phyloP scores from a whole-genome alignment of 2,888 invertebrate genomes.

The Tetramorium bicarinatum region DNA sequence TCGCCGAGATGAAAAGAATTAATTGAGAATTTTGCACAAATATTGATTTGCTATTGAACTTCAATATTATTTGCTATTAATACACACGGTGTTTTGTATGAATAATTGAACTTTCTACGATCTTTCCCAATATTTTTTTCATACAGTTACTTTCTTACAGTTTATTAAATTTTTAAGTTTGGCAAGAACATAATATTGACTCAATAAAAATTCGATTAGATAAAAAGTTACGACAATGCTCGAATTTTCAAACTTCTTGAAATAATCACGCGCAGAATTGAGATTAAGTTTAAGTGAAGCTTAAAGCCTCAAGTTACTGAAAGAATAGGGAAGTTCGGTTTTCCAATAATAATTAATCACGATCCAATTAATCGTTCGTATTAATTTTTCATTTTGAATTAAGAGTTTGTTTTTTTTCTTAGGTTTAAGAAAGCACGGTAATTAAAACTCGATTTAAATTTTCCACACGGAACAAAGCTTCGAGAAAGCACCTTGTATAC shows the following conservation, averaged over 20 bases:
- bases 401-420: background rate
- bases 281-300: background rate
- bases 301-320: background rate
- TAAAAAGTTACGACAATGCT: background rate
- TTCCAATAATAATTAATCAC: slow-evolving; percentile 1
- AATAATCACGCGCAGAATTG: background rate
- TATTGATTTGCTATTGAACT: background rate
- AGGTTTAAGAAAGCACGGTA: background rate
- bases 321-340: background rate
- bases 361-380: background rate
- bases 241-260: background rate
- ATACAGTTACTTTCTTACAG: background rate
- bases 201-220: background rate
- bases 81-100: too few species aligned
- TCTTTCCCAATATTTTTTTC: background rate
- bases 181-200: background rate
- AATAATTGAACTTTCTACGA: background rate
- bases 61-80: background rate
- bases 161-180: background rate
- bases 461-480: background rate
- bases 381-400: background rate
- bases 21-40: background rate
- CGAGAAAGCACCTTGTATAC: background rate
- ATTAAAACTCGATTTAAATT: slow-evolving; percentile 23
- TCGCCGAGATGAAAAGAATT: background rate